phyloP scores from a whole-genome alignment of 2,113 vertebrate species.

The Alethe diademata region DNA sequence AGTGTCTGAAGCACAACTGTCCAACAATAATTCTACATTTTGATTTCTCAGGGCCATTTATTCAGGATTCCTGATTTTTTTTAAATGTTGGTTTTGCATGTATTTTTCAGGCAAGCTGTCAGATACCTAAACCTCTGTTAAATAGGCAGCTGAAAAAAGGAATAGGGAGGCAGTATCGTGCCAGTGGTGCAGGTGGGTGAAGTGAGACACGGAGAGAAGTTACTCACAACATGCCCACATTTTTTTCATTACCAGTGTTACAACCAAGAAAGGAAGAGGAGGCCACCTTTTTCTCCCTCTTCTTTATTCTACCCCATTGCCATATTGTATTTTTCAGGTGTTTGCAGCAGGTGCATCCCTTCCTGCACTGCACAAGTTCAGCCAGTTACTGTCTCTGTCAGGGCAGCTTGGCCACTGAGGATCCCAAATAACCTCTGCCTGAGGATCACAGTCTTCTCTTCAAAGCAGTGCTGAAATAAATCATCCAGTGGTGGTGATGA shows the following conservation, averaged over 20 bases:
- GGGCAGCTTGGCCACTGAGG: not conserved
- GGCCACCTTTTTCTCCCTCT: not conserved
- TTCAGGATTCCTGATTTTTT: not conserved
- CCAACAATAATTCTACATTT: not conserved
- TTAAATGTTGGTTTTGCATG: not conserved
- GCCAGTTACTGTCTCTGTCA: not conserved
- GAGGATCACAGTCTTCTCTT: not conserved
- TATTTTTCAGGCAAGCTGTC: not conserved
- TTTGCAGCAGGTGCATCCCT: conserved; percentile 2
- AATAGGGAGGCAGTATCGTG: not conserved
- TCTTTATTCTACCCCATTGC: not conserved
- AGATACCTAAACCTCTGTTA: not conserved
- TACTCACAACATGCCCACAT: not conserved
- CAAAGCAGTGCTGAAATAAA: not conserved
- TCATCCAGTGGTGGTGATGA: not conserved
- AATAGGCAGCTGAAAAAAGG: not conserved
- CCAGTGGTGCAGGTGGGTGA: not conserved
- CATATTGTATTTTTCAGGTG: not conserved
- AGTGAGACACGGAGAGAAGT: not conserved
- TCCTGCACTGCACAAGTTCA: not conserved
- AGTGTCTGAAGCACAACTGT: not conserved
- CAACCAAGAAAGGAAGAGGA: not conserved
- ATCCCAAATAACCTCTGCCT: not conserved
- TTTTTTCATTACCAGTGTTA: not conserved
- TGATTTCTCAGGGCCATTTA: not conserved